These are phyloP conservation scores for Tinea trinotella DNA, from an alignment of 2,888 invertebrate species.

Conservation along the genomic window DNA sequence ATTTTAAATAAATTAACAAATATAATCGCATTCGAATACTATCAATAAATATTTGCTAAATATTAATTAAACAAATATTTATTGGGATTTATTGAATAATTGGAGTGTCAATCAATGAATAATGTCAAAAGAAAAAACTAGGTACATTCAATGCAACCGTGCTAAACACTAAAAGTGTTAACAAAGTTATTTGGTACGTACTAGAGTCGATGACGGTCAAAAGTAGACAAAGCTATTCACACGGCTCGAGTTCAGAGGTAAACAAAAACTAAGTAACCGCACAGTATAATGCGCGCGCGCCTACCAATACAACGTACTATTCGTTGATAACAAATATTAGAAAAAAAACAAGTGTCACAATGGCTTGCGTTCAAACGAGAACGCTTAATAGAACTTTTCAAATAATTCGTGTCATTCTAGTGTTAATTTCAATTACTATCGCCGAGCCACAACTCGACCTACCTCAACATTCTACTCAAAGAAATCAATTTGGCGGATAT, in stretches of 20 bases:
- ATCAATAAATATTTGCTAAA: too few relatives aligned
- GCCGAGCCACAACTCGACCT: slow-evolving; percentile 63
- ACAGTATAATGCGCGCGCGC: slow-evolving; percentile 56
- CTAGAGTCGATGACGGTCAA: slow-evolving; percentile 9
- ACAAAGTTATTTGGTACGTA: slow-evolving; percentile 13
- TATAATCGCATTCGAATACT: too few relatives aligned
- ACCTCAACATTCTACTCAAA: slow-evolving; percentile 46
- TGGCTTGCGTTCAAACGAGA: slow-evolving; percentile 46
- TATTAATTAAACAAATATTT: too few relatives aligned
- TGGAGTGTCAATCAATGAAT: too few relatives aligned
- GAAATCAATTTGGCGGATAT: slow-evolving; percentile 42
- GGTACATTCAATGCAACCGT: too few relatives aligned
- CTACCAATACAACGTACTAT: slow-evolving; percentile 56
- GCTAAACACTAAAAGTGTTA: too few relatives aligned
- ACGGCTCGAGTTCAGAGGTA: slow-evolving; percentile 51
- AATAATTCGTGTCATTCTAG: slow-evolving; percentile 35
- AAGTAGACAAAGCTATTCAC: slow-evolving; percentile 49
- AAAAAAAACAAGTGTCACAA: slow-evolving; percentile 24
- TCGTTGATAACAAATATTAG: slow-evolving; percentile 26
- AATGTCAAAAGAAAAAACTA: too few relatives aligned
- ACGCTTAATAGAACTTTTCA: slow-evolving; percentile 39
- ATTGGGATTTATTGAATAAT: too few relatives aligned
- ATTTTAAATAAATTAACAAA: too few relatives aligned
- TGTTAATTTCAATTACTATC: slow-evolving; percentile 19
- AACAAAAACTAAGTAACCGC: slow-evolving; percentile 24